Base-by-base conservation (phyloP, 2,797 vertebrate species). In the Nyctibius grandis region DNA sequence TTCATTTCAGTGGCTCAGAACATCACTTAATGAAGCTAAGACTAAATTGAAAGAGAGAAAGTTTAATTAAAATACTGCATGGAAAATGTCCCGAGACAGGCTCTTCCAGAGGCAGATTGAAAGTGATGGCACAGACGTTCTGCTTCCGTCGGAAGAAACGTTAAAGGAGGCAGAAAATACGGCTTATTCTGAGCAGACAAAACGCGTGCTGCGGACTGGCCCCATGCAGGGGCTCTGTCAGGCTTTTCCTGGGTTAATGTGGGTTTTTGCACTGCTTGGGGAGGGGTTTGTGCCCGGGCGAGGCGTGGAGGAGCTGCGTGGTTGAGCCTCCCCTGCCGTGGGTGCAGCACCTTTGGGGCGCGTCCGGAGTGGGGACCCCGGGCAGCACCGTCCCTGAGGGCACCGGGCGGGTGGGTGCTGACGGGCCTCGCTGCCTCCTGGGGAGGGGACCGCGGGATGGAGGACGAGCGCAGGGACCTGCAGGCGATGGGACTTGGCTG, bases 21-120 rank as follows among this genome's bases (percentile, higher is more conserved):
- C 1, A 5, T 88, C 82, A 45, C 45, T 93, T 88, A 92, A 93
- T 88, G 88, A 95, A 72, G 76, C 50, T 57, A 36, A 50, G 11
- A 7, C 34, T 84, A 78, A 95, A 93, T 28, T 63, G 93, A 88
- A 77, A 88, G 73, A 84, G 88, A 74, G 70, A 21, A 85, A 77
- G 79, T 95, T 89, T 96, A 95, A 95, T 95, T 94, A 96, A 94
- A 92, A 83, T 77, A 85, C 63, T 48, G 70, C 72, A 26, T 67
- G 64, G 92, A 80, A 83, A 78, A 78, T 83, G 89, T 72, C 95
- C 86, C 61, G 87, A 91, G 82, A 94, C 28, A 19, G 61, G 54
- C 69, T 79, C 56, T 93, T 92, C 54, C 33, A 81, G 89, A 60
- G 68, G n/a, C 89, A 91, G 50, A 64, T 64, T 85, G 86, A 36